Evolutionary conservation across 2,113 vertebrate species (phyloP), one percentile per base, ranked within the genome.

Genomic region (Thalassoma bifasciatum): DNA sequence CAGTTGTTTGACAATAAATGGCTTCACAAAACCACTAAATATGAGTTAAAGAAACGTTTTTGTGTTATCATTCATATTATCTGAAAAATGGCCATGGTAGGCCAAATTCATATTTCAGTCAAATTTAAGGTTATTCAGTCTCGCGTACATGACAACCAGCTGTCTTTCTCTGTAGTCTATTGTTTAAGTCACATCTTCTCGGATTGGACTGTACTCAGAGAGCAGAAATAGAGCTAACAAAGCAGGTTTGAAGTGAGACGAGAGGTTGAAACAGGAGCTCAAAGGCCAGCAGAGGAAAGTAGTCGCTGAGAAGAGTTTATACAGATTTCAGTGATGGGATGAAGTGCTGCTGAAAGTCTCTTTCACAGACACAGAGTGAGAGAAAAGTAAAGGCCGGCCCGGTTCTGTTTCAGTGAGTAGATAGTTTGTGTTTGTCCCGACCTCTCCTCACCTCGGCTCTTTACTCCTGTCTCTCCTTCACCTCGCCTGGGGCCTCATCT

Each of bases 321-420:
- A 21, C 1, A 47, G 65, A 49, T 56, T 38, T 6, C 62, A 19
- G 57, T 53, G 65, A 36, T 37, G 4, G 0, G 23, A 49, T 22
- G 51, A 19, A 57, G 50, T 0, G 57, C 5, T 24, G 26, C 10
- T 53, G 24, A n/a, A 38, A 37, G 58, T 52, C 44, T 66, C 38
- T 17, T 34, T 38, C 9, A 30, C n/a, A 24, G 42, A 54, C 23
- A 50, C 17, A 3, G 17, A 36, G 49, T 60, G 52, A 47, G 37
- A 66, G 54, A 38, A 26, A 60, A 40, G 75, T 8, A 23, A 14
- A n/a, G 12, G 44, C 6, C 44, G 17, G 7, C 8, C 61, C 13
- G 38, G 77, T 77, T 77, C 54, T 58, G 65, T 74, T 51, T 70
- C 49, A 62, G 21, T 9, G 30, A 80, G 21, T 68, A 47, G 40